These are phyloP conservation scores for Hydractinia symbiolongicarpus DNA, from an alignment of 30 jellyfish, hydroid and myxozoan species.

Conservation along the genomic window DNA sequence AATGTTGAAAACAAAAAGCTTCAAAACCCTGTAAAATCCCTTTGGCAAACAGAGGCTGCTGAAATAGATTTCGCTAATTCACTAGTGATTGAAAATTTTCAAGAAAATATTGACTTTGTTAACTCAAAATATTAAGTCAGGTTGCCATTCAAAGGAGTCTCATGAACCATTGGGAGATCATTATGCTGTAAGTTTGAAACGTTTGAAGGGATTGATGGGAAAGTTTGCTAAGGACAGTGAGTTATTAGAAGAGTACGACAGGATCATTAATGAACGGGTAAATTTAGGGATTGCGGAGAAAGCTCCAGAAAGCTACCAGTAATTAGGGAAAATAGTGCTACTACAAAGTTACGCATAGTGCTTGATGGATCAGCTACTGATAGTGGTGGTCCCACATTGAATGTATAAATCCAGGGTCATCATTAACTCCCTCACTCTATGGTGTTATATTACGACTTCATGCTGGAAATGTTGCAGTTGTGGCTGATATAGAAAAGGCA, in stretches of 20 bases:
- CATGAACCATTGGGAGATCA: conserved; percentile 2
- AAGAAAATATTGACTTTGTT: not conserved
- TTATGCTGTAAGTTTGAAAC: not conserved
- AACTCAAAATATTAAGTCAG: not conserved
- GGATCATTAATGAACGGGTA: not conserved
- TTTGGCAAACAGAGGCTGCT: not conserved
- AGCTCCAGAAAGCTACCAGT: not conserved
- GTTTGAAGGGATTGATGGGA: not conserved
- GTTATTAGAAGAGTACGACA: not conserved
- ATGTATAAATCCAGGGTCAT: too few relatives aligned
- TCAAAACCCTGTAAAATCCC: not conserved
- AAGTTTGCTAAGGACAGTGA: not conserved
- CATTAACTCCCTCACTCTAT: not conserved
- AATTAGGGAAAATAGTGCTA: not conserved
- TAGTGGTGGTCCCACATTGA: not conserved
- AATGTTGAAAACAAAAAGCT: not conserved
- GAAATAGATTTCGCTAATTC: not conserved
- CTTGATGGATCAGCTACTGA: not conserved
- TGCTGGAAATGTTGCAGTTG: conserved; percentile 1
- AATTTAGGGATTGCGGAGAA: not conserved
- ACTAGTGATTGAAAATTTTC: not conserved
- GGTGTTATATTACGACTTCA: not conserved
- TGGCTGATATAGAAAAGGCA: too few relatives aligned
- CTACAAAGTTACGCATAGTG: not conserved
- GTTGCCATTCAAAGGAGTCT: not conserved